Base-by-base conservation (phyloP, 2,113 vertebrate species). In the Catharus fuscescens region DNA sequence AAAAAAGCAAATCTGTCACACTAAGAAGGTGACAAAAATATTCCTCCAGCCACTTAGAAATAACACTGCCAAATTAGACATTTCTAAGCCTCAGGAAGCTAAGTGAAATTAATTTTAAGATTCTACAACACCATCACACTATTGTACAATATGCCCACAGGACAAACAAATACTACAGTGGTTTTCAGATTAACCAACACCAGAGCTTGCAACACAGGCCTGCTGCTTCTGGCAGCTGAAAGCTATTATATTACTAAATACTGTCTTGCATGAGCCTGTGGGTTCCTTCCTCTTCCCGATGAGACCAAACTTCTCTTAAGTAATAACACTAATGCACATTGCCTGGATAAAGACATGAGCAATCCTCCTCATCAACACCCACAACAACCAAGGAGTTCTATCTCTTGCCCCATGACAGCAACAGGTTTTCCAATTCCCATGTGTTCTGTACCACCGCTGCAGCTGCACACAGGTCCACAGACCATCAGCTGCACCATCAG, bases 11-110 rank as follows among this genome's bases (percentile, higher is more conserved):
- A 23, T 47, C 29, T 64, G 20, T 77, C 29, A 34, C 40, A 26
- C 2, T 29, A 69, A 76, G 29, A 79, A 42, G 0, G 0, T 28
- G 14, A 64, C 21, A 32, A 3, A 47, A 80, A 5, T 31, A 59
- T 15, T 82, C 16, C 32, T 26, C 29, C 0, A 1, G 26, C 23
- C 34, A 50, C 0, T 0, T 1, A n/a, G 40, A 44, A 38, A 40
- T 66, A 65, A 32, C 10, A 29, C 3, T 21, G 13, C 53, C 69
- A 53, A 71, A 42, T 23, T 13, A 66, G 47, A 36, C 26, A 59
- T 50, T n/a, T 57, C 3, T 44, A 62, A 79, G 7, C 14, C 15
- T 48, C 14, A 9, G 7, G 18, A n/a, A 56, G 23, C n/a, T 34
- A 76, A 71, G 26, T 34, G 32, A 94, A 31, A 29, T 52, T 24